These are phyloP conservation scores for Cynopterus sphinx DNA, from an alignment of 2,797 vertebrate genomes.

Conservation along the genomic window DNA sequence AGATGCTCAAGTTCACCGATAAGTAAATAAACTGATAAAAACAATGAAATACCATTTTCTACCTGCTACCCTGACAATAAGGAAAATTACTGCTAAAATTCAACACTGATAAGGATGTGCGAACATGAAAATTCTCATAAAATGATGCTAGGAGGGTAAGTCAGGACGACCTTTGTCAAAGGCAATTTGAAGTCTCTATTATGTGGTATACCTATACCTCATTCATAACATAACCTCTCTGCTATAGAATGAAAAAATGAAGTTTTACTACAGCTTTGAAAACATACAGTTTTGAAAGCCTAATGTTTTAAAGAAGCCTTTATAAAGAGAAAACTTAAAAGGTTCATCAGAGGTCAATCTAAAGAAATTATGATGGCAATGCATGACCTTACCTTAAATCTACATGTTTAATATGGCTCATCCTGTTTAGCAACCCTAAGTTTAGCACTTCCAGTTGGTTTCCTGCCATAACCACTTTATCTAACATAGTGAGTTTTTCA, in stretches of 20 bases:
- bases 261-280: conserved; percentile 23
- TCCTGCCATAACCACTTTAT: conserved; percentile 94
- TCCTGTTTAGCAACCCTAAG: conserved; percentile 87
- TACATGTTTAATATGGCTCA: conserved; percentile 92
- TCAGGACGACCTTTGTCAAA: not conserved
- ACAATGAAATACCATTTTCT: conserved; percentile 12
- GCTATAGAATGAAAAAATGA: not conserved
- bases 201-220: not conserved
- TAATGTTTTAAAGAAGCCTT: conserved; percentile 30
- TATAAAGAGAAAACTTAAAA: not conserved
- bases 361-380: not conserved
- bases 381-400: conserved; percentile 91
- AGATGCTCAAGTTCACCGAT: not conserved
- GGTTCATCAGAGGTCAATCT: not conserved
- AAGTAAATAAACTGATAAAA: conserved; percentile 43
- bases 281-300: conserved; percentile 6
- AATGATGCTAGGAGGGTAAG: not conserved
- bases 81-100: conserved; percentile 7
- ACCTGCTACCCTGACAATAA: not conserved
- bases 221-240: not conserved
- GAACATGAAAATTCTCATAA: conserved; percentile 10
- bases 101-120: not conserved
- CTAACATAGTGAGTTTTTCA: conserved; percentile 89
- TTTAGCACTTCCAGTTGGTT: conserved; percentile 91
- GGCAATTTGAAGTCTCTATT: not conserved